phyloP scores from a whole-genome alignment of 2,797 vertebrate species.

The Tokudaia tokunoshimensis region DNA sequence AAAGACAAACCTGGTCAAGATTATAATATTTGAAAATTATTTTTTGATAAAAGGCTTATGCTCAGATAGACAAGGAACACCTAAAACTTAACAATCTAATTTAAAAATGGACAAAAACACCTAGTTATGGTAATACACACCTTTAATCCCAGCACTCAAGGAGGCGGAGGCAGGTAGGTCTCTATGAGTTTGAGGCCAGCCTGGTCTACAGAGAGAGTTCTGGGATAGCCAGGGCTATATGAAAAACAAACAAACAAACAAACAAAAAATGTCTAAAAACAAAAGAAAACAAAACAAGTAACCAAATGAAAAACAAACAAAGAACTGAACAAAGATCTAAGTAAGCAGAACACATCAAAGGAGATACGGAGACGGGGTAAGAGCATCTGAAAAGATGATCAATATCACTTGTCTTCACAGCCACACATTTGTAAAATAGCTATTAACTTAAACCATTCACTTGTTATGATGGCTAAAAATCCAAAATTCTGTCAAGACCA shows the following conservation, averaged over 20 bases:
- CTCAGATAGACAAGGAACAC: conserved; percentile 24
- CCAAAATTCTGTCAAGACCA: not conserved
- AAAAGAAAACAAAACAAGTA: not conserved
- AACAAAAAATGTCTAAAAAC: not conserved
- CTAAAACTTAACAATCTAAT: not conserved
- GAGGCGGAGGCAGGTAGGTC: not conserved
- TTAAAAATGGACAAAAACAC: not conserved
- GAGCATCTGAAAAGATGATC: not conserved
- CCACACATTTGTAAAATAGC: conserved; percentile 13
- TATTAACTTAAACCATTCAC: not conserved
- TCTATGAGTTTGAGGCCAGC: not conserved
- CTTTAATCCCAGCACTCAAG: not conserved
- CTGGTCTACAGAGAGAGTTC: not conserved
- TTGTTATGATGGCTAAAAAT: conserved; percentile 8
- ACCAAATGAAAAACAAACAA: not conserved
- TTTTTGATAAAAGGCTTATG: conserved; percentile 19
- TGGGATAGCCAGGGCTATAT: not conserved
- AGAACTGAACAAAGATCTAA: not conserved
- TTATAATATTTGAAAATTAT: conserved; percentile 33
- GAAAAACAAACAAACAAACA: not conserved
- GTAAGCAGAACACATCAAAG: not conserved
- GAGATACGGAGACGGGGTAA: not conserved
- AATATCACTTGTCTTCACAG: not conserved
- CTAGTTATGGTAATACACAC: not conserved
- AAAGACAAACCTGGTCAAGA: not conserved